phyloP scores from a whole-genome alignment of 2,888 invertebrate species.

The Sinotaia quadrata region DNA sequence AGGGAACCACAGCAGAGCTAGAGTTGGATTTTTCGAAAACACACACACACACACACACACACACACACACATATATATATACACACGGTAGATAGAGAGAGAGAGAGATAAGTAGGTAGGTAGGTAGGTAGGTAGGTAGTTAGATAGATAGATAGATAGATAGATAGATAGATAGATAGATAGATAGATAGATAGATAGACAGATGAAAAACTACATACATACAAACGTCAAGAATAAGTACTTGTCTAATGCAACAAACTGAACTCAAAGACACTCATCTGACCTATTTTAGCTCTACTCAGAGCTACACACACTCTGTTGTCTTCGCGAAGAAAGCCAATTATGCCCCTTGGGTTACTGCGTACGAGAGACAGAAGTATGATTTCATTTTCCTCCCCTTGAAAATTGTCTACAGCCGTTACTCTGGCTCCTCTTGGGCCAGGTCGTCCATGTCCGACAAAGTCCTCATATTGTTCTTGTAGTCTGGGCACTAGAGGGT shows the following conservation, averaged over 20 bases:
- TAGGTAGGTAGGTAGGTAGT: too few relatives aligned
- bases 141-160: neutral
- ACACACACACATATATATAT: conserved; percentile 9
- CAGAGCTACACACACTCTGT: conserved; percentile 54
- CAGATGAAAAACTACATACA: too few relatives aligned
- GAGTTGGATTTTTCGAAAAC: too few relatives aligned
- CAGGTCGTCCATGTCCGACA: neutral
- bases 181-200: too few relatives aligned
- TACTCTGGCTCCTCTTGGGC: conserved; percentile 75
- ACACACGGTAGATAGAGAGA: too few relatives aligned
- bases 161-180: too few relatives aligned
- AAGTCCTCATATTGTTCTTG: neutral
- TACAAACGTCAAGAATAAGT: too few relatives aligned
- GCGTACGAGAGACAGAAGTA: conserved; percentile 53
- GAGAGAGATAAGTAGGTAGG: too few relatives aligned
- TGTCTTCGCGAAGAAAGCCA: conserved; percentile 49
- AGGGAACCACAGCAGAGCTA: too few relatives aligned
- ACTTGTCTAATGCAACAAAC: neutral
- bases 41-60: neutral
- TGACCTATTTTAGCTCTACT: conserved; percentile 49
- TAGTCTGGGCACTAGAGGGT: neutral
- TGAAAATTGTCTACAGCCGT: conserved; percentile 86
- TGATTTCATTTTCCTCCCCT: conserved; percentile 77
- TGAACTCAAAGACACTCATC: neutral
- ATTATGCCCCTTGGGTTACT: conserved; percentile 45